Evolutionary conservation across 2,113 vertebrate species (phyloP), one percentile per base, ranked within the genome.

Genomic region (Siniperca chuatsi): DNA sequence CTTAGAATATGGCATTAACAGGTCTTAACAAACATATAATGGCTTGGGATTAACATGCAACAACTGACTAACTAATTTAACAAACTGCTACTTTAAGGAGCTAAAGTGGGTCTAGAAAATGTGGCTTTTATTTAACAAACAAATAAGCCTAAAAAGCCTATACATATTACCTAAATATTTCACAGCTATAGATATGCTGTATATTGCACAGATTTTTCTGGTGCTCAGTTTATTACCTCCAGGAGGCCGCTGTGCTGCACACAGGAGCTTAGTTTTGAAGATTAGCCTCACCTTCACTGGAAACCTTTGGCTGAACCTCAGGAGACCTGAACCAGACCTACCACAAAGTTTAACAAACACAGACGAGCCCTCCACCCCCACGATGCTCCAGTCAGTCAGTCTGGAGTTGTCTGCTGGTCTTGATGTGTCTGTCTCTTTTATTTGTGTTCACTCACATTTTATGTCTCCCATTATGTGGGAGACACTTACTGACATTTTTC

Each of bases 251-350:
- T 50, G 58, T 23, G 64, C 77, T 20, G 33, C 57, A 20, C 64
- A 76, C 65, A 52, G 65, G 48, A 76, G 83, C 11, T 33, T 70
- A 66, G 20, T 75, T 81, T 65, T 25, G 18, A 25, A 73, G 64
- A 73, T 79, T 79, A 70, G 62, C 55, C 54, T 75, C 76, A 25
- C 68, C 69, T 76, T 75, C 1, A 20, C 37, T 52, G 64, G 52
- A 75, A 78, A 79, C 84, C 85, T 85, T 90, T 89, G 88, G 86
- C 90, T 92, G 84, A 92, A 92, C 88, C 75, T 70, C 40, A 16
- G 46, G 55, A 82, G 71, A 73, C 61, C 61, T 75, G 73, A 82
- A 77, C 44, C 35, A 35, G n/a, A 67, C 81, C 74, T 23, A 61
- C 18, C 58, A 20, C 77, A 42, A 29, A 76, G 74, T 79, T 82